Evolutionary conservation across 2,888 invertebrate genomes (phyloP), one percentile per base, ranked within the genome.

Genomic region (Ommatoiulus sabulosus): DNA sequence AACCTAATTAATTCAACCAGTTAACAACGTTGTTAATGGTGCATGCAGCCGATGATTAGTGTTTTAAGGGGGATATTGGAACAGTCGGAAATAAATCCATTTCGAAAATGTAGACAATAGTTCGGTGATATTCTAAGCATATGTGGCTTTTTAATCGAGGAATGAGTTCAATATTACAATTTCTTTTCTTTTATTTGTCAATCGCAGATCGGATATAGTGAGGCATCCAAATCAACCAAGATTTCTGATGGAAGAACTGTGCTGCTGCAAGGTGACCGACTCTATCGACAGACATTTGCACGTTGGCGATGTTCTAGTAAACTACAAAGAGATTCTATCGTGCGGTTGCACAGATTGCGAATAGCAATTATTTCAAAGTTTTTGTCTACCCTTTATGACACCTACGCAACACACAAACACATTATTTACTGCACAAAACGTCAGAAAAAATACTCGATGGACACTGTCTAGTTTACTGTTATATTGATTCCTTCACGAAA

Each of bases 261-360:
- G 87, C 7, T 87, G 87, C 24, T 87, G 87, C 35, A 44, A 57
- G 35, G 87, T 87, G 24, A 87, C 87, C 10, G 87, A 87, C 10
- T 87, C 46, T 12, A 87, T 52, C 24, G 87, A 87, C n/a, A 52
- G 35, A 17, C 46, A 52, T 52, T 35, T 35, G 57, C 48, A 46
- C 17, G 12, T 57, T 43, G 87, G 87, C 15, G 52, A 87, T 57
- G 52, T 8, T 44, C 8, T 52, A 48, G 43, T 87, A 44, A 46
- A 63, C 35, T 87, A 52, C 87, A 87, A 87, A n/a, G 87, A 87
- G 52, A 63, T 87, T 44, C 10, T 57, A 20, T 57, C 57, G 2
- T 87, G 87, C 35, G 87, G 63, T 8, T 87, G 87, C 17, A 35
- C 20, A 15, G 12, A 0, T 44, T 87, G 87, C 35, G 46, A 46